Evolutionary conservation across 2,888 invertebrate genomes (phyloP).

Genomic region (Uloborus plumipes): DNA sequence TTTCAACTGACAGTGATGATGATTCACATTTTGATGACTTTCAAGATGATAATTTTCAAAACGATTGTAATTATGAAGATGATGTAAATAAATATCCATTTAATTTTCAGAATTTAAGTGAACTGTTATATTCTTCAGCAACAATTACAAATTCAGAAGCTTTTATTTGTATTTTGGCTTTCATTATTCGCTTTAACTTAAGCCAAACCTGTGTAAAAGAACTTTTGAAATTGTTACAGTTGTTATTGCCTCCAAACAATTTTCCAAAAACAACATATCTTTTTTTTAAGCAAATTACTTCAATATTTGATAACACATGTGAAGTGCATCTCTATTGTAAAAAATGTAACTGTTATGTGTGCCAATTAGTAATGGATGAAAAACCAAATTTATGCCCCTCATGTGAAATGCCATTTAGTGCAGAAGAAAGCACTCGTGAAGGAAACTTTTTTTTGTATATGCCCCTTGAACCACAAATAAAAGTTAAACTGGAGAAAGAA

Average conservation of each 20-base stretch:
- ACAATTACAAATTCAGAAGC: neutral
- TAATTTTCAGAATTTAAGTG: neutral
- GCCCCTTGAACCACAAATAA: neutral
- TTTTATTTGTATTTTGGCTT: neutral
- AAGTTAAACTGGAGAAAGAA: neutral
- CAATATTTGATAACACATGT: constrained; percentile 2
- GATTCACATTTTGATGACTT: too few relatives aligned
- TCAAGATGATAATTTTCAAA: too few relatives aligned
- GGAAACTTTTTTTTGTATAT: constrained; percentile 10
- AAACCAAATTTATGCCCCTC: neutral
- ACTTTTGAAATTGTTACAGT: neutral
- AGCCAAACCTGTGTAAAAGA: neutral
- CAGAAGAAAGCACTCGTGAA: neutral
- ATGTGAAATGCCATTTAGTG: neutral
- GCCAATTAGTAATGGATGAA: neutral
- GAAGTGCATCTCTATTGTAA: constrained; percentile 8
- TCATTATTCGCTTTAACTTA: constrained; percentile 15
- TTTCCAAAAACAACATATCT: neutral
- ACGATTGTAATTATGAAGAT: neutral
- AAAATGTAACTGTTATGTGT: neutral
- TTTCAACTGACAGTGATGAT: neutral
- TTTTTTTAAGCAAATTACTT: neutral
- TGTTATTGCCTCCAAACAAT: constrained; percentile 1
- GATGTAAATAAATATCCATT: too few relatives aligned
- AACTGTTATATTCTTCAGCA: neutral